phyloP scores from a whole-genome alignment of 2,888 invertebrate species.

The Agrilus biguttatus region DNA sequence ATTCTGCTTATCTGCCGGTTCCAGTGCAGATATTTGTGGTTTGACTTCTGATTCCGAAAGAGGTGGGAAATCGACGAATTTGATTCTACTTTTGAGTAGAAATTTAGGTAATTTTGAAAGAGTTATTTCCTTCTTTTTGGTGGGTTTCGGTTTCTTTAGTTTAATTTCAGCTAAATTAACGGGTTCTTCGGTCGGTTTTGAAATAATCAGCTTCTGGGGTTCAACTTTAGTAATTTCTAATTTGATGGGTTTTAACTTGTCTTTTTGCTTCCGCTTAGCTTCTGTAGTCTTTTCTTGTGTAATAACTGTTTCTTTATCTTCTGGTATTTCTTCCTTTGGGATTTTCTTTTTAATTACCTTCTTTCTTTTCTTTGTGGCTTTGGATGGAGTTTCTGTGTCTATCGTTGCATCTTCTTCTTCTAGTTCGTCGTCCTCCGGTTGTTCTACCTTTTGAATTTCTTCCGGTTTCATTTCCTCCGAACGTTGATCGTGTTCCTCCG shows the following conservation, averaged over 20 bases:
- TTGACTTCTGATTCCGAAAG: conserved; percentile 19
- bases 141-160: conserved; percentile 29
- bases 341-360: conserved; percentile 6
- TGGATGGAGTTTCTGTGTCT: neutral
- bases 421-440: conserved; percentile 4
- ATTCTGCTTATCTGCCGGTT: conserved; percentile 31
- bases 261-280: conserved; percentile 12
- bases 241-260: conserved; percentile 17
- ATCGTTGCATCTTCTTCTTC: neutral
- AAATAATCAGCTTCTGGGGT: conserved; percentile 42
- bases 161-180: conserved; percentile 54
- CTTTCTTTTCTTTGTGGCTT: conserved; percentile 3
- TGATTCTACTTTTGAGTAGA: conserved; percentile 54
- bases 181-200: conserved; percentile 36
- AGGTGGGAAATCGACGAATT: conserved; percentile 33
- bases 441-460: conserved; percentile 4
- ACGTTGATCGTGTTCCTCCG: neutral
- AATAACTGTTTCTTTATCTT: conserved; percentile 5
- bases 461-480: conserved; percentile 7
- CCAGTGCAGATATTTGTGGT: conserved; percentile 21
- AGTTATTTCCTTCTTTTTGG: conserved; percentile 17
- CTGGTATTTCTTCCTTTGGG: conserved; percentile 6
- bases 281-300: conserved; percentile 11
- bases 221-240: conserved; percentile 29
- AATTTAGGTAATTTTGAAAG: conserved; percentile 43